A percentile compares a stretch with the other conserved stretches of the same genome.
phyloP scores from a whole-genome alignment of 2,888 invertebrate genomes.

The Ditylenchus weischeri region DNA sequence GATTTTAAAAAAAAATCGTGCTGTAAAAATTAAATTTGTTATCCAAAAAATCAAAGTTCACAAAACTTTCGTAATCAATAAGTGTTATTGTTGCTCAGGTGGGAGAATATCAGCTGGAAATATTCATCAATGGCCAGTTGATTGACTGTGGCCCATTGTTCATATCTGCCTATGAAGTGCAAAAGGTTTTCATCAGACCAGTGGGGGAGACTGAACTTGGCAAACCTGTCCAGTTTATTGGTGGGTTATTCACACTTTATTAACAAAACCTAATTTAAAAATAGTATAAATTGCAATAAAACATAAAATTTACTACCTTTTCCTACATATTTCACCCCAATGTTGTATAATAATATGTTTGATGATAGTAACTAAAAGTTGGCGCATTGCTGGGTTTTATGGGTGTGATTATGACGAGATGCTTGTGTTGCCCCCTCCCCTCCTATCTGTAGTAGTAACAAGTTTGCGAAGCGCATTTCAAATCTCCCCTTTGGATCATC shows the following conservation, averaged over 20 bases:
- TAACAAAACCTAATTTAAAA: too few relatives aligned
- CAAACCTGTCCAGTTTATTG: conserved; percentile 91
- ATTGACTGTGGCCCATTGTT: conserved; percentile 83
- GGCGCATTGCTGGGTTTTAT: too few relatives aligned
- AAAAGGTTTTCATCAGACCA: conserved; percentile 84
- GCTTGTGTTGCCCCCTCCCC: too few relatives aligned
- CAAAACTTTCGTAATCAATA: neutral
- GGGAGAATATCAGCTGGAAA: conserved; percentile 82
- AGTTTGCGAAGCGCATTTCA: too few relatives aligned
- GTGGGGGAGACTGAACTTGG: conserved; percentile 89
- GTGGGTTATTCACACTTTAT: conserved; percentile 63
- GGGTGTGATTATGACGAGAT: too few relatives aligned
- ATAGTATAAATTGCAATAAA: too few relatives aligned
- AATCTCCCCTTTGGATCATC: too few relatives aligned
- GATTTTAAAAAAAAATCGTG: neutral
- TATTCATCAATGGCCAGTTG: conserved; percentile 82
- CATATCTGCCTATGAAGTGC: conserved; percentile 79
- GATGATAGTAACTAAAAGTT: too few relatives aligned
- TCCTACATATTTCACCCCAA: too few relatives aligned
- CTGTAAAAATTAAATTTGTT: neutral
- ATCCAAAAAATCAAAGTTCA: neutral
- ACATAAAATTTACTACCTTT: too few relatives aligned
- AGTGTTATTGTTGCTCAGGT: conserved; percentile 26
- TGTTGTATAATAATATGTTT: too few relatives aligned
- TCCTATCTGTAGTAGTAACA: too few relatives aligned